phyloP scores from a whole-genome alignment of 2,797 vertebrate genomes.

The Neosilurus mollespiculum region DNA sequence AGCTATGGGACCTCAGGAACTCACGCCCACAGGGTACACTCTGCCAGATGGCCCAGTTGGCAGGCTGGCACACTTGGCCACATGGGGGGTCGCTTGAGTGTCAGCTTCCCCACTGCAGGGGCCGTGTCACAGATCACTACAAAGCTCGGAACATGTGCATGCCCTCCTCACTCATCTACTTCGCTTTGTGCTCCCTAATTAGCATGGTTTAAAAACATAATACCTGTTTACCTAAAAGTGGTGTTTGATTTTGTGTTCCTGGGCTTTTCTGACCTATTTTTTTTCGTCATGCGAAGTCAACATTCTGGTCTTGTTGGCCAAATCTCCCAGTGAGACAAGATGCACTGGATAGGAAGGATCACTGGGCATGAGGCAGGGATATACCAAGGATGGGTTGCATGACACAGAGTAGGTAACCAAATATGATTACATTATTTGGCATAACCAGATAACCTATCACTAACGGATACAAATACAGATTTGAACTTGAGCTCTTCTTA shows the following conservation, averaged over 20 bases:
- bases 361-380: not conserved
- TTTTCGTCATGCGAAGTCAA: slow-evolving; percentile 16
- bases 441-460: not conserved
- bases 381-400: not conserved
- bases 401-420: not conserved
- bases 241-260: not conserved
- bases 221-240: not conserved
- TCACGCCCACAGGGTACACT: slow-evolving; percentile 51
- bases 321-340: not conserved
- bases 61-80: slow-evolving; percentile 33
- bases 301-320: not conserved
- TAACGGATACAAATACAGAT: not conserved
- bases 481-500: not conserved
- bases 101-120: slow-evolving; percentile 33
- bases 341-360: not conserved
- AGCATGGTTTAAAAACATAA: slow-evolving; percentile 29
- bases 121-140: slow-evolving; percentile 27
- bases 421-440: not conserved
- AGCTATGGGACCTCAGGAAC: slow-evolving; percentile 42
- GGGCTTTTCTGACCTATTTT: slow-evolving; percentile 14
- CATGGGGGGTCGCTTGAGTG: slow-evolving; percentile 23
- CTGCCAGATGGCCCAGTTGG: slow-evolving; percentile 59
- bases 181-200: slow-evolving; percentile 42
- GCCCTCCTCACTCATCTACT: slow-evolving; percentile 24
- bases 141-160: slow-evolving; percentile 31